Conservation (phyloP, 2,797 vertebrate species). For the Mycteria americana region DNA sequence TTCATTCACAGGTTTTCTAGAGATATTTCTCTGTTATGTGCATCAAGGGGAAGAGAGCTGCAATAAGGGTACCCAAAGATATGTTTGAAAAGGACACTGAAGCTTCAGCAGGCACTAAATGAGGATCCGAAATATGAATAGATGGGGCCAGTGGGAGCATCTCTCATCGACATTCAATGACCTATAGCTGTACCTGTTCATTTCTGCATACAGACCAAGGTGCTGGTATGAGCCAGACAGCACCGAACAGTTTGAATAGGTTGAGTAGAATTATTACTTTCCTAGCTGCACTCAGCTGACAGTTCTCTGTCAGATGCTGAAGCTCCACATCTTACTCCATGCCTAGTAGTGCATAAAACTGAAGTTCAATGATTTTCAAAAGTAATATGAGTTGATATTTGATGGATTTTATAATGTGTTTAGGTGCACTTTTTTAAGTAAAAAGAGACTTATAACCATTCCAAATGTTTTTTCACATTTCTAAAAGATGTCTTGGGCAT, state of each 20-base stretch:
- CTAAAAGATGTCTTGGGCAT: neutral
- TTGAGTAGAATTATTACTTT: neutral
- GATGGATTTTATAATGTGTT: neutral
- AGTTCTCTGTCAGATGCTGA: neutral
- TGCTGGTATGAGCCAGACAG: neutral
- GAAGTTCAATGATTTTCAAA: neutral
- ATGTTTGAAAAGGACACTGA: neutral
- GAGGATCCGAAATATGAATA: neutral
- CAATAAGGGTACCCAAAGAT: neutral
- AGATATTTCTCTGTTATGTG: neutral
- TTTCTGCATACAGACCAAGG: neutral
- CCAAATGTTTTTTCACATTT: neutral
- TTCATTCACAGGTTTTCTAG: neutral
- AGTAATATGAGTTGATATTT: neutral
- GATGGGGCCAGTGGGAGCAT: neutral
- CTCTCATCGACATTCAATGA: neutral
- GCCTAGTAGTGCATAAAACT: neutral
- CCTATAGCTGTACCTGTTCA: neutral
- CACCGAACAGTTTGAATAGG: neutral
- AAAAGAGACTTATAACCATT: neutral
- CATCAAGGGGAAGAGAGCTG: neutral
- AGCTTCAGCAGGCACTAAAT: neutral
- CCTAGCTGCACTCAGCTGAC: neutral
- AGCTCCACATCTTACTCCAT: neutral
- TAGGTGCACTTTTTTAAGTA: neutral